Base-by-base conservation (phyloP, 2,113 vertebrate species). In the Brachyhypopomus gauderio region DNA sequence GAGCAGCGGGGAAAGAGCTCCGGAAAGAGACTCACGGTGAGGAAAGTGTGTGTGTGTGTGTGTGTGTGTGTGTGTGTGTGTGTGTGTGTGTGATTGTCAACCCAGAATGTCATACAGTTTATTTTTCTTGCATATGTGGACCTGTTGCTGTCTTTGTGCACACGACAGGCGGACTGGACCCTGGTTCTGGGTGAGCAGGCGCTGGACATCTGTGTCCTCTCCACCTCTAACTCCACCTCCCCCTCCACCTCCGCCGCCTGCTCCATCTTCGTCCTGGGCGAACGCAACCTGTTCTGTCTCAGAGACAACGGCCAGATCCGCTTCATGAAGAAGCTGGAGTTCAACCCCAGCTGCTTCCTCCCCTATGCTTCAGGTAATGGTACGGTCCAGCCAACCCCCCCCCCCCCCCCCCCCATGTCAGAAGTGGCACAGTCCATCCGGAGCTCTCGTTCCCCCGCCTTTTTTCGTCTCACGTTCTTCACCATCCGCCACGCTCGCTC, bases 251-350 rank as follows among this genome's bases (percentile, higher is more conserved):
- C 45, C 74, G 88, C 93, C 52, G 72, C 92, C 38, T 94, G 95
- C 81, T 96, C 93, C 73, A 87, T 99, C 86, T 96, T 98, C 81
- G 92, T 98, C 72, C 94, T 99, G 84, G 97, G 98, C 0, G 98
- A 98, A 89, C 95, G 96, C 83, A 99, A 96, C 89, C 92, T 99
- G 67, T 99, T 96, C 89, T 98, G 95, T 87, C 90, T 99, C 11
- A 96, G 96, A 77, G 97, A 99, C 86, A 99, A 96, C 16, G 97
- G 97, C 1, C 96, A 98, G 87, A 96, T 99, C 85, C 94, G 95
- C 75, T 99, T 97, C 91, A 98, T 98, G 97, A 99, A 98, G 92
- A 99, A 99, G 77, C 93, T 99, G 79, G 96, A 98, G 87, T 96
- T 92, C 90, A 98, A 90, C 86, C 96, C 98, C 4, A 97, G 97